Conservation (phyloP, 2,797 vertebrate genomes). For the Aselliscus stoliczkanus region DNA sequence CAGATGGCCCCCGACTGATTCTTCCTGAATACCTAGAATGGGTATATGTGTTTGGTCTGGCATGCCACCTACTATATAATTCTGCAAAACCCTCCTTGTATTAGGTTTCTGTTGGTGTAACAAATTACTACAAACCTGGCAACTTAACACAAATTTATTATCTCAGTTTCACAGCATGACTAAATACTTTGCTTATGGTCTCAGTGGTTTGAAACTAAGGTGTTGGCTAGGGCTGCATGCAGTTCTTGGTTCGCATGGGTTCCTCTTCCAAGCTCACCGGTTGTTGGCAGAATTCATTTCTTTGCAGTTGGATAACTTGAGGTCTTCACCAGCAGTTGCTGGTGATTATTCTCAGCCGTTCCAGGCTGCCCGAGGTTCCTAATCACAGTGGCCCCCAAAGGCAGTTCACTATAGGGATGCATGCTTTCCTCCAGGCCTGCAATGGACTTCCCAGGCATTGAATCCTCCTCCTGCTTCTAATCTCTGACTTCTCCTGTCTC, state of each 20-base stretch:
- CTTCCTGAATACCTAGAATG: not conserved
- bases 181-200: not conserved
- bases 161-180: not conserved
- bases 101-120: not conserved
- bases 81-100: not conserved
- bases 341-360: not conserved
- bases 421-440: not conserved
- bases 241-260: not conserved
- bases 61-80: not conserved
- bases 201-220: not conserved
- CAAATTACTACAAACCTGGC: not conserved
- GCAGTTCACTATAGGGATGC: not conserved
- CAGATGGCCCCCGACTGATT: not conserved
- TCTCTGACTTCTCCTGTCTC: not conserved
- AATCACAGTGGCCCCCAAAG: fast-evolving
- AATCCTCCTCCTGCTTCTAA: not conserved
- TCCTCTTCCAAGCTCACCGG: not conserved
- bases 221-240: not conserved
- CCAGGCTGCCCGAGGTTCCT: not conserved
- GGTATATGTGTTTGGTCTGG: not conserved
- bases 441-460: not conserved
- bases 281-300: not conserved
- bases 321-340: not conserved
- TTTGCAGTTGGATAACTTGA: not conserved
- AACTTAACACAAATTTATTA: not conserved